A percentile compares a stretch with the other conserved stretches of the same genome.
Evolutionary conservation across 2,888 invertebrate genomes (phyloP).

Genomic region (Eupeodes latifasciatus): DNA sequence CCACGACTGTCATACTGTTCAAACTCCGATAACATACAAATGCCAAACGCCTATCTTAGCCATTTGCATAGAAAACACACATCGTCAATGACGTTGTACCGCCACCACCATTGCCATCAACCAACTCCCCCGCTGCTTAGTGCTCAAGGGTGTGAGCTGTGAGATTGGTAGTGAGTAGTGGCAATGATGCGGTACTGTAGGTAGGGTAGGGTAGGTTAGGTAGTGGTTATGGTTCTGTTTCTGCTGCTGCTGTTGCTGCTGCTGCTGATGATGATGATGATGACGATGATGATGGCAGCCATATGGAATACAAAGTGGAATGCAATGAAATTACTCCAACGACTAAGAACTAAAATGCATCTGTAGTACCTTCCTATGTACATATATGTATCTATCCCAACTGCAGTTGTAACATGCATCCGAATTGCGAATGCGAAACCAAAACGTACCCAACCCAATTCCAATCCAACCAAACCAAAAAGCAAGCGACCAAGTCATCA

Average conservation of each 20-base stretch:
- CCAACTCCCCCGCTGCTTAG: constrained; percentile 4
- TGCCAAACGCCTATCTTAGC: constrained; percentile 65
- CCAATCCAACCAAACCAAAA: constrained; percentile 21
- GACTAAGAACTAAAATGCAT: constrained; percentile 45
- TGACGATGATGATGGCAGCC: constrained; percentile 62
- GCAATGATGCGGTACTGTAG: constrained; percentile 8
- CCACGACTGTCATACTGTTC: constrained; percentile 51
- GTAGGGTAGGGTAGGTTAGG: background rate
- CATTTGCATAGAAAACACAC: constrained; percentile 63
- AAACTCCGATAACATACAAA: constrained; percentile 67
- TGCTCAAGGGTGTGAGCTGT: background rate
- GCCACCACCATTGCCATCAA: no score
- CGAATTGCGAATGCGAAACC: constrained; percentile 16
- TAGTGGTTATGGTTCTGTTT: constrained; percentile 28
- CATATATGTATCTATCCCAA: no score
- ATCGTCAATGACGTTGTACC: constrained; percentile 19
- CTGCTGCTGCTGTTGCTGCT: constrained; percentile 12
- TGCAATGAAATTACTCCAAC: constrained; percentile 67
- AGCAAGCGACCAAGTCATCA: constrained; percentile 49
- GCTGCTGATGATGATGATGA: constrained; percentile 19
- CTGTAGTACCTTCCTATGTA: background rate
- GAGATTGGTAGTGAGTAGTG: constrained; percentile 14
- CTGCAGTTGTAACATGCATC: constrained; percentile 32
- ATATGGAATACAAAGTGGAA: constrained; percentile 72
- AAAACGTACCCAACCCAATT: constrained; percentile 10